Evolutionary conservation across 2,113 vertebrate genomes (phyloP).

Genomic region (Archocentrus centrarchus): DNA sequence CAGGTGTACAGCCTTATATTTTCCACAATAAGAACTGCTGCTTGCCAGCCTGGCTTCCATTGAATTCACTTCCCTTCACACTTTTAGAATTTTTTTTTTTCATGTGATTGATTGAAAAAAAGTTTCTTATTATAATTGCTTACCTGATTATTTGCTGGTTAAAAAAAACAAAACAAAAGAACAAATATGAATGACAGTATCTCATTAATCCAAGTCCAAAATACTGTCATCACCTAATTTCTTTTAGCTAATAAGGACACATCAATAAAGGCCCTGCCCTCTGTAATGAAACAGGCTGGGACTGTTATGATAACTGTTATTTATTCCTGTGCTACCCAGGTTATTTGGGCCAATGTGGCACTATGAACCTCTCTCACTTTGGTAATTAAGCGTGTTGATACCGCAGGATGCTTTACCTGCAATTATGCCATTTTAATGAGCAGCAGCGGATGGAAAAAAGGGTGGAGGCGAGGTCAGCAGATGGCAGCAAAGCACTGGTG

Average conservation of each 20-base stretch:
- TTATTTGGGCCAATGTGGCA: constrained; percentile 77
- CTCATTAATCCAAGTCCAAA: constrained; percentile 43
- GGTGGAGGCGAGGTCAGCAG: constrained; percentile 76
- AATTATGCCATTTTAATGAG: constrained; percentile 85
- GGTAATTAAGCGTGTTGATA: constrained; percentile 83
- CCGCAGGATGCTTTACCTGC: constrained; percentile 81
- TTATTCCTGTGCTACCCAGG: constrained; percentile 73
- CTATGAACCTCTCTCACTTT: constrained; percentile 76
- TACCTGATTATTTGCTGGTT: constrained; percentile 19
- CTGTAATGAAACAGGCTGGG: constrained; percentile 67
- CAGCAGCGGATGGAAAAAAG: constrained; percentile 69
- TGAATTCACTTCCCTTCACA: constrained; percentile 17
- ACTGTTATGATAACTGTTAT: constrained; percentile 80
- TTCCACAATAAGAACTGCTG: background rate
- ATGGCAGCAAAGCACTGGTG: constrained; percentile 79
- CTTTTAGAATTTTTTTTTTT: constrained; percentile 1
- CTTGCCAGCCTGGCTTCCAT: background rate
- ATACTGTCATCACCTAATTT: constrained; percentile 60
- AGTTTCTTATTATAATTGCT: constrained; percentile 15
- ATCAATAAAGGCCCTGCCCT: constrained; percentile 65
- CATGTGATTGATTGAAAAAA: background rate
- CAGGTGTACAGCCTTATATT: background rate
- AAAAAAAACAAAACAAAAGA: constrained; percentile 5
- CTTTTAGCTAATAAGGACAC: constrained; percentile 71
- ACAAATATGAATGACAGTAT: constrained; percentile 16